Evolutionary conservation across 92 coral and sea anemone species (phyloP).

Genomic region (Phenganax stokvisi): DNA sequence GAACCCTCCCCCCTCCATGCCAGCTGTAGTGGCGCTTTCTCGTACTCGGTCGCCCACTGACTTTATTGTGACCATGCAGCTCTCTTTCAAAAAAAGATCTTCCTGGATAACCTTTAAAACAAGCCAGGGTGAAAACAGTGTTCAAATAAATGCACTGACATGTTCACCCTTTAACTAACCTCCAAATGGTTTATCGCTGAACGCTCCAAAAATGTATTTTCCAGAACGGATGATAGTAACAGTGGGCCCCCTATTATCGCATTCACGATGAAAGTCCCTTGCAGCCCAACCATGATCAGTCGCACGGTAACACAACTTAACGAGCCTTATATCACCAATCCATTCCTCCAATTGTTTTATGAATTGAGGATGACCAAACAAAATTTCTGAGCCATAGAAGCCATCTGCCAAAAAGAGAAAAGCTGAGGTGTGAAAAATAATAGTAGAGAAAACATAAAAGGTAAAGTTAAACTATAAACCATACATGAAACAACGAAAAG

Average conservation of each 20-base stretch:
- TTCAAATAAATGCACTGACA: background rate
- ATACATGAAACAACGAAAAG: no score
- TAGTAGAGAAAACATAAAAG: background rate
- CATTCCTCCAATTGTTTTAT: background rate
- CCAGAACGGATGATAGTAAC: slow-evolving; percentile 2
- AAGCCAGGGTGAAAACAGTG: background rate
- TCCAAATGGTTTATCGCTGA: background rate
- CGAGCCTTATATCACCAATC: background rate
- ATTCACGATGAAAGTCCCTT: background rate
- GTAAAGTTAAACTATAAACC: background rate
- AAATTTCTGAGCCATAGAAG: slow-evolving; percentile 9
- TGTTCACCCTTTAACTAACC: background rate
- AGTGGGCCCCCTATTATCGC: background rate
- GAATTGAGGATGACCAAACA: background rate
- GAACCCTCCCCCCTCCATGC: background rate
- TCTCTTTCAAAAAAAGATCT: no score
- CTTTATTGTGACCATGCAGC: no score
- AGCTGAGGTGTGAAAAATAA: background rate
- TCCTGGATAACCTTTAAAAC: no score
- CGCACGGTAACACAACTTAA: slow-evolving; percentile 4
- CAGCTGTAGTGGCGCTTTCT: no score
- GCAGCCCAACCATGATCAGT: background rate
- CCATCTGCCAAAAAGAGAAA: background rate
- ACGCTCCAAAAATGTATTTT: background rate
- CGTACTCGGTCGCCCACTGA: no score